Conservation (phyloP, 2,797 vertebrate genomes). For the Neosalanx taihuensis region DNA sequence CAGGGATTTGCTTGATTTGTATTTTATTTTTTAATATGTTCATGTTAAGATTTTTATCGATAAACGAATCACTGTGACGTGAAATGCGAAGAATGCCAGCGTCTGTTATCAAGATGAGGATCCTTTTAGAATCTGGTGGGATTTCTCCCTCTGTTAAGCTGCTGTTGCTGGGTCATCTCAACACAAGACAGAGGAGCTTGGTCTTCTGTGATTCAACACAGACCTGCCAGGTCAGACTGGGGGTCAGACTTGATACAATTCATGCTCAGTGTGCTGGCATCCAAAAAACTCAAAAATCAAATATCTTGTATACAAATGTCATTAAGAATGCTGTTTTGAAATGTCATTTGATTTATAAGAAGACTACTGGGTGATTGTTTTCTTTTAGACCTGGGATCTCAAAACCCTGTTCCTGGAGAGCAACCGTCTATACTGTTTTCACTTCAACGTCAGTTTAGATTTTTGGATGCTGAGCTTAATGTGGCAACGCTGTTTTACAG, state of each 20-base stretch:
- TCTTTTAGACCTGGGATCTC: constrained; percentile 4
- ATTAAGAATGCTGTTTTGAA: constrained; percentile 35
- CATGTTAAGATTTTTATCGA: constrained; percentile 56
- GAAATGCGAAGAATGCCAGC: constrained; percentile 46
- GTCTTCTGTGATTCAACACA: background rate
- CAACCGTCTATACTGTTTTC: too few relatives aligned
- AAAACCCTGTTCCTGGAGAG: too few relatives aligned
- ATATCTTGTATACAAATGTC: constrained; percentile 41
- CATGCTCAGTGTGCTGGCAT: constrained; percentile 32
- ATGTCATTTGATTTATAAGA: constrained; percentile 35
- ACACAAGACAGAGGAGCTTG: too few relatives aligned
- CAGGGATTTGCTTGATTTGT: constrained; percentile 55
- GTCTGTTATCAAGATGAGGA: constrained; percentile 32
- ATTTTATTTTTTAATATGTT: constrained; percentile 66
- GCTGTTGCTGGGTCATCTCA: background rate
- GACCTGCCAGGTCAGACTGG: constrained; percentile 17
- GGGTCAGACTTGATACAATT: constrained; percentile 24
- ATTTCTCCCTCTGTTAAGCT: constrained; percentile 26
- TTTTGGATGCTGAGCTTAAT: too few relatives aligned
- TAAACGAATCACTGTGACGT: constrained; percentile 67
- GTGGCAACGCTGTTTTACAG: too few relatives aligned
- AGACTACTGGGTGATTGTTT: constrained; percentile 52
- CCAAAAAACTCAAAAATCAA: constrained; percentile 50
- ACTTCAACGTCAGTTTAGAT: too few relatives aligned
- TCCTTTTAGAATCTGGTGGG: constrained; percentile 37